Evolutionary conservation across 2,113 vertebrate species (phyloP).

Genomic region (Corythaeola cristata): DNA sequence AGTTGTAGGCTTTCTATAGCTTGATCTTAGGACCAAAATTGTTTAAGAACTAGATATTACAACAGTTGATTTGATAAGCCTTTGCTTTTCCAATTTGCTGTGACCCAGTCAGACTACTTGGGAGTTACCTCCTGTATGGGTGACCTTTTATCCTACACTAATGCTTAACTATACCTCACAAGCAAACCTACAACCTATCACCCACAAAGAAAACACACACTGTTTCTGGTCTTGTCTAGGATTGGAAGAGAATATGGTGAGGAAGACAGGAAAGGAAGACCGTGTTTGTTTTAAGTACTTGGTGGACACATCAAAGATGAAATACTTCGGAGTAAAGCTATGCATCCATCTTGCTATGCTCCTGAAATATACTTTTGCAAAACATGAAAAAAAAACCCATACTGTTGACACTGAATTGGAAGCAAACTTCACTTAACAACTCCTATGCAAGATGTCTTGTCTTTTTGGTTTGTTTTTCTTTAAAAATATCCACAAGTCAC

Average conservation of each 20-base stretch:
- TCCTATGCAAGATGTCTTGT: background rate
- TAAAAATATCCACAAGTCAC: background rate
- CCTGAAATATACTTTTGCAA: background rate
- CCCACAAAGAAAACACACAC: background rate
- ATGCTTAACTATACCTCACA: background rate
- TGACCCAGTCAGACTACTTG: background rate
- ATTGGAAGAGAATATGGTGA: accelerated
- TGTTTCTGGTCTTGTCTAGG: background rate
- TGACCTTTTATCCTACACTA: background rate
- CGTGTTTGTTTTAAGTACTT: background rate
- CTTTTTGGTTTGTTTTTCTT: background rate
- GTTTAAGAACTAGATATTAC: background rate
- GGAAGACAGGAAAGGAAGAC: background rate
- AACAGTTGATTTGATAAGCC: background rate
- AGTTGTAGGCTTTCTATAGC: background rate
- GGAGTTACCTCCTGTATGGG: background rate
- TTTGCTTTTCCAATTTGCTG: background rate
- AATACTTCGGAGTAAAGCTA: background rate
- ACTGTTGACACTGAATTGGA: background rate
- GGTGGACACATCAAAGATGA: background rate
- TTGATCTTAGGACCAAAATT: background rate
- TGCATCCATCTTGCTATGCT: background rate
- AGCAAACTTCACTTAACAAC: background rate
- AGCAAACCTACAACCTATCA: background rate
- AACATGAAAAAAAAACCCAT: background rate